These are phyloP conservation scores for Tichodroma muraria DNA, from an alignment of 2,113 vertebrate species.

Conservation along the genomic window DNA sequence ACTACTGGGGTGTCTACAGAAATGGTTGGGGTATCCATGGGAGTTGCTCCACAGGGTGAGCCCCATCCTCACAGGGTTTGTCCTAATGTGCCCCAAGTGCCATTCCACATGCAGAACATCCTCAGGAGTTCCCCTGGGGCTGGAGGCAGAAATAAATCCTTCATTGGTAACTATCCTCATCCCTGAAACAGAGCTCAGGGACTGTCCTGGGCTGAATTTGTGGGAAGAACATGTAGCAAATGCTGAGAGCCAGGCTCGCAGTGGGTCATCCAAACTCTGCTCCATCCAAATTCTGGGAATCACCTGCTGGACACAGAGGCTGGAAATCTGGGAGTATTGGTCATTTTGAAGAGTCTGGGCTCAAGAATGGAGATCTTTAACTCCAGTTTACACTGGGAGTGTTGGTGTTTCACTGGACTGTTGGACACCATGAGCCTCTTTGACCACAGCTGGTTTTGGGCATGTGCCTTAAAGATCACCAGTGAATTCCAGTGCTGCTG, in stretches of 20 bases:
- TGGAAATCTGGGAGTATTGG: not conserved
- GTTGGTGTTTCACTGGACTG: not conserved
- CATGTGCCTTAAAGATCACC: not conserved
- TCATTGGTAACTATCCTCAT: not conserved
- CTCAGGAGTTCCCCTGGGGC: not conserved
- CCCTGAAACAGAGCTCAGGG: not conserved
- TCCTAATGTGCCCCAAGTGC: not conserved
- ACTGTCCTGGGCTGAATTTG: not conserved
- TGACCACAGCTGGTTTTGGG: accelerated
- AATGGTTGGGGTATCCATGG: accelerated
- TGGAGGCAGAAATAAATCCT: not conserved
- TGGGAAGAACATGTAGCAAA: not conserved
- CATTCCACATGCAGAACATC: not conserved
- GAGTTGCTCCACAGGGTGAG: not conserved
- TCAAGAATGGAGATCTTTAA: not conserved
- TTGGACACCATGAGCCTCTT: not conserved
- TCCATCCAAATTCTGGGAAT: not conserved
- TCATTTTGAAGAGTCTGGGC: not conserved
- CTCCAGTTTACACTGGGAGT: not conserved
- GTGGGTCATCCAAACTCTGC: not conserved
- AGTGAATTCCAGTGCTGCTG: not conserved
- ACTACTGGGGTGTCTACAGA: too few relatives aligned
- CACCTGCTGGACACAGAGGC: not conserved
- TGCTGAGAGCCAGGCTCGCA: not conserved
- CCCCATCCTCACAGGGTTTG: not conserved